Conservation (phyloP, 37 sponge, comb jelly and placozoan genomes). For the Ianthella basta region DNA sequence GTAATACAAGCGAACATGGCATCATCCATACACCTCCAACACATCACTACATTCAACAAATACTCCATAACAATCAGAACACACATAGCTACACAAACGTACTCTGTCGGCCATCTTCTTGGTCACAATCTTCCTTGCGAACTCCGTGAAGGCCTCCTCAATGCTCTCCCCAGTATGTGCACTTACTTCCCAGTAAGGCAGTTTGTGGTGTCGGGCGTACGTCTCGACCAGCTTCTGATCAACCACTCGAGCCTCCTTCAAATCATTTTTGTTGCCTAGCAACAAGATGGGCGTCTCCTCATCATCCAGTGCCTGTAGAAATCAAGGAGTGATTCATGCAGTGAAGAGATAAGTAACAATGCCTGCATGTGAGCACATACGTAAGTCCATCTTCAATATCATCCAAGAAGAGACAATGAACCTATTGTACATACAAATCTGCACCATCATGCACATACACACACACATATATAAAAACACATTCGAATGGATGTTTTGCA, state of each 20-base stretch:
- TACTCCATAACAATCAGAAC: too few relatives aligned
- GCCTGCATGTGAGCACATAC: neutral
- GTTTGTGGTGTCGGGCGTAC: neutral
- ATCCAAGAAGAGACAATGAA: too few relatives aligned
- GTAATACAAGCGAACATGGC: too few relatives aligned
- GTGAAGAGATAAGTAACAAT: too few relatives aligned
- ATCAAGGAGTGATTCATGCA: too few relatives aligned
- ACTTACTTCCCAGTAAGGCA: conserved; percentile 22
- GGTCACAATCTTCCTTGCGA: neutral
- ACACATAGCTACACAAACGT: neutral
- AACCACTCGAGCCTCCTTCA: conserved; percentile 8
- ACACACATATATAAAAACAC: too few relatives aligned
- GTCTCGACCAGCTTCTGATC: neutral
- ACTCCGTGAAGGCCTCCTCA: conserved; percentile 9
- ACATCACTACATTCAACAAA: too few relatives aligned
- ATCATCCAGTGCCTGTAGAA: neutral
- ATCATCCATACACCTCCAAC: too few relatives aligned
- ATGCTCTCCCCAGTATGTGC: conserved; percentile 6
- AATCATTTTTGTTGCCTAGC: conserved; percentile 21
- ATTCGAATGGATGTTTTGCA: too few relatives aligned
- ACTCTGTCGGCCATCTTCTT: neutral
- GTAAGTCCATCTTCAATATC: neutral
- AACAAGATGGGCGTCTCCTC: neutral
- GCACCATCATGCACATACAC: too few relatives aligned
- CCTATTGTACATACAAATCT: too few relatives aligned